Evolutionary conservation across 2,113 vertebrate genomes (phyloP), one percentile per base, ranked within the genome.

Genomic region (Salvelinus namaycush): DNA sequence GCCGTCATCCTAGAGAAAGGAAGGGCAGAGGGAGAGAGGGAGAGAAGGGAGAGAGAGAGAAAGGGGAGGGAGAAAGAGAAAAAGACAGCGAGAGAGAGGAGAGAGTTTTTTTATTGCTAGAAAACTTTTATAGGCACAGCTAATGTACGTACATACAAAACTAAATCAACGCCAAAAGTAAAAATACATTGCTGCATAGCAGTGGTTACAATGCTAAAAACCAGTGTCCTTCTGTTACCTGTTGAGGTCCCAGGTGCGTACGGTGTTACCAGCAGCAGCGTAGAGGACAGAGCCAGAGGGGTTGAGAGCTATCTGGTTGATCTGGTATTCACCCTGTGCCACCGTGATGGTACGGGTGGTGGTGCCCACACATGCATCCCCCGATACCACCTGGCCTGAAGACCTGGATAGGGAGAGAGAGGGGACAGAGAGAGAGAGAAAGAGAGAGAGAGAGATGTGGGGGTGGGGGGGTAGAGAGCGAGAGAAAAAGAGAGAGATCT

Each of bases 291-390:
- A 95, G 74, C 97, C 97, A 0, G 93, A 88, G 0, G 95, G 95
- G 89, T 97, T 99, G 70, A 99, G 94, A 0, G 95, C 93, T 0
- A 98, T 98, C 92, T 99, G 97, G 92, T 98, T 99, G 89, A 99
- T 97, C 89, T 99, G 97, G 86, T 96, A 95, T 84, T 99, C 97
- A 0, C 96, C 97, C 88, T 96, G 97, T 12, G 94, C 90, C 0
- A 95, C 96, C 78, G 94, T 94, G 82, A 98, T 93, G 0, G 94
- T 95, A 14, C 97, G 96, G 1, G 92, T 96, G 62, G 90, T 94
- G 8, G 95, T 92, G 2, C 96, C 91, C 0, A 95, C 94, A 29
- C 97, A 99, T 0, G 94, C 95, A 0, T 99, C 97, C 1, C 97
- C 97, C 0, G 96, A 95, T 77, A 95, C 93, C 83, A 98, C 97